Conservation (phyloP, 2,888 invertebrate genomes). For the Entomobrya proxima region DNA sequence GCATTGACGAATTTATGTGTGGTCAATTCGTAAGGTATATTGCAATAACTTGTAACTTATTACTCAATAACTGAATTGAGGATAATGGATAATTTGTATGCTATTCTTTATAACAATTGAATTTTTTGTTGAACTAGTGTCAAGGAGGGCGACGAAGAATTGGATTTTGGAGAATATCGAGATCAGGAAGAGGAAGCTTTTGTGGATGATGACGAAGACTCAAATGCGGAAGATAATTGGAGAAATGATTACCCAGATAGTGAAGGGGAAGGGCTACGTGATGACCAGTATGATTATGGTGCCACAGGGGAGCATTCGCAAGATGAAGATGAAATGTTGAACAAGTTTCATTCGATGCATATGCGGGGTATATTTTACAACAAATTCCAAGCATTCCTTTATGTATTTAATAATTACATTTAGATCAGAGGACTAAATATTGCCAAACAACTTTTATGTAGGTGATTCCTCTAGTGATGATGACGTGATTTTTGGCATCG, state of each 20-base stretch:
- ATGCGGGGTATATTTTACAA: not conserved
- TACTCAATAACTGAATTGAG: not conserved
- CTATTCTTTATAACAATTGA: not conserved
- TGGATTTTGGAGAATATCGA: constrained; percentile 44
- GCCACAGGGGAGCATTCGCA: not conserved
- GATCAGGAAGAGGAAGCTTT: constrained; percentile 76
- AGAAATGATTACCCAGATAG: constrained; percentile 88
- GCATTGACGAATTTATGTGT: constrained; percentile 36
- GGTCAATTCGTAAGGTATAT: constrained; percentile 55
- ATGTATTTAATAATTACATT: not conserved
- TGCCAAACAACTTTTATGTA: not conserved
- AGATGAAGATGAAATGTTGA: not conserved
- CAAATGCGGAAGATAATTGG: constrained; percentile 88
- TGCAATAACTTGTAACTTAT: not conserved
- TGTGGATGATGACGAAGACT: constrained; percentile 81
- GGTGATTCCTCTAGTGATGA: constrained; percentile 67
- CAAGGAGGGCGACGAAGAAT: constrained; percentile 49
- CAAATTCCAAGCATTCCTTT: not conserved
- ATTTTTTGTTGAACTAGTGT: constrained; percentile 39
- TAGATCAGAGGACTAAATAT: not conserved
- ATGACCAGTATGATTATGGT: constrained; percentile 11
- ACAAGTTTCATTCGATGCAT: not conserved
- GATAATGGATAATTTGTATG: not conserved
- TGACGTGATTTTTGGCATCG: constrained; percentile 56
- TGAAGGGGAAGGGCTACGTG: constrained; percentile 77